Percentiles rank a stretch among this genome's conserved stretches.
Conservation (phyloP, 2,113 vertebrate species). For the Cephalopholis sonnerati region DNA sequence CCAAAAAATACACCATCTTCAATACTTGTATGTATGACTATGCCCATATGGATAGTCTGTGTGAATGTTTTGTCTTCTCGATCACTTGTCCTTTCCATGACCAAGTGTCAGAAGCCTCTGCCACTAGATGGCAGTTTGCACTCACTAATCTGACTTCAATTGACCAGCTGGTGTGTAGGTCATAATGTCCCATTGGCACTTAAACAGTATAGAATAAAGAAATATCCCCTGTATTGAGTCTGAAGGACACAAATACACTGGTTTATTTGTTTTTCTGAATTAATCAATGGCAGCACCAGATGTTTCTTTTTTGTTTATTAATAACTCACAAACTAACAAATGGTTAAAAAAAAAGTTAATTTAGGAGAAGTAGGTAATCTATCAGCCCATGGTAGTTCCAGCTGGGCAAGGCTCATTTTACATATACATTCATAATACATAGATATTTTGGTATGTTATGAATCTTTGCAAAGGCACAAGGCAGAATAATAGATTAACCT, state of each 20-base stretch:
- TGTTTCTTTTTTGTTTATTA: no score
- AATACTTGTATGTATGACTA: no score
- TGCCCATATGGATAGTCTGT: background rate
- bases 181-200: background rate
- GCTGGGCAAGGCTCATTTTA: no score
- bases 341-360: no score
- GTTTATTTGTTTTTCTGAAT: background rate
- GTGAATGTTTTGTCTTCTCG: background rate
- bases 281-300: background rate
- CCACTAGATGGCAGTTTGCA: slow-evolving; percentile 11
- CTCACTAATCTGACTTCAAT: background rate
- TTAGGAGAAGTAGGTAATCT: background rate
- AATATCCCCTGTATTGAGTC: no score
- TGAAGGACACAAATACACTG: background rate
- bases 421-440: background rate
- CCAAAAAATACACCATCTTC: no score
- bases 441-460: background rate
- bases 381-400: background rate
- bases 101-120: background rate
- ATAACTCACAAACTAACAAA: background rate
- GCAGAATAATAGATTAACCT: no score
- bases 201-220: no score
- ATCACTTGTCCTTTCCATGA: background rate
- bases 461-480: background rate
- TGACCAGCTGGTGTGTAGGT: background rate